Evolutionary conservation across 2,888 invertebrate species (phyloP), one percentile per base, ranked within the genome.

Genomic region (Zygothrica quintamaculata): DNA sequence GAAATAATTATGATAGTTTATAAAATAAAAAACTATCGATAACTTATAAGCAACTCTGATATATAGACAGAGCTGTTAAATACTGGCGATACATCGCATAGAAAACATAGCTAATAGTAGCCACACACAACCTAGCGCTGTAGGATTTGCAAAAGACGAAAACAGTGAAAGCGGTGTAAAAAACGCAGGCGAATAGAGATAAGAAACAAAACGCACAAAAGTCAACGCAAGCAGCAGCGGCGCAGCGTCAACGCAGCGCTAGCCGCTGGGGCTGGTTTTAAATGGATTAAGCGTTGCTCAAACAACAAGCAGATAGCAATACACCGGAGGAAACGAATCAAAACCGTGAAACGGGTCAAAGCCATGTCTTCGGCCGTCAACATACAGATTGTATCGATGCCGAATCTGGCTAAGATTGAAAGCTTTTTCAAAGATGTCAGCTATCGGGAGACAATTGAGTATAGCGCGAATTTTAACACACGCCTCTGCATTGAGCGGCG

Each of bases 391-490:
- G 93, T 92, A 62, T 94, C 94, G 92, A 92, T 93, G 84, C 92
- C 94, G 50, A 94, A 94, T 92, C 92, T 95, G 92, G 92, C 93
- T 56, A 94, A 94, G 93, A 94, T 95, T 85, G 94, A 95, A 92
- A 94, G 95, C 92, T 97, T 96, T 92, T 93, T 97, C 78, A 96
- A 95, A 92, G 97, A 98, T 91, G 93, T 96, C 13, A 94, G 95
- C 50, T 98, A 98, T 89, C 95, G 96, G 90, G 98, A 98, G 92
- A 95, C 96, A 76, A 94, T 98, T 88, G 98, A 98, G 91, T 97
- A 96, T 29, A 97, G 98, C n/a, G 96, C 97, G 44, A 97, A 95
- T 88, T 98, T 97, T 90, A 99, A 99, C 91, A 96, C 97, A 60
- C 93, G 98, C 92, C 91, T 99, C 92, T 96, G 97, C 91, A 94